phyloP scores from a whole-genome alignment of 2,888 invertebrate species.

The Thelaira solivaga region DNA sequence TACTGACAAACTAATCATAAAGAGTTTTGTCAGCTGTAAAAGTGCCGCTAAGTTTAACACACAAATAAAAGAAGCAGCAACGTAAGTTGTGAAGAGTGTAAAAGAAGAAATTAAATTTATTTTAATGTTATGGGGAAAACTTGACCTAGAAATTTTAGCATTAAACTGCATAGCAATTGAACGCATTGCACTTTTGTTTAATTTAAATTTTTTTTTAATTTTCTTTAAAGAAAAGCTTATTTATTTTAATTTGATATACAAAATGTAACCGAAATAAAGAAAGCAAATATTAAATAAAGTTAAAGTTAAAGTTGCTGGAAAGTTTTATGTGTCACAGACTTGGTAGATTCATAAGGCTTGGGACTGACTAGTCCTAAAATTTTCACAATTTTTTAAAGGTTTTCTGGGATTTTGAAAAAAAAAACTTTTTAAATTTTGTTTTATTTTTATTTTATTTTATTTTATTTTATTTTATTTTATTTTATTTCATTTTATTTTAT shows the following conservation, averaged over 20 bases:
- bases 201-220: neutral
- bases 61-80: neutral
- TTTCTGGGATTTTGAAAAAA: too few relatives aligned
- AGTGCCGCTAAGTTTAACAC: neutral
- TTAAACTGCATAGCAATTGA: neutral
- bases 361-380: too few relatives aligned
- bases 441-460: neutral
- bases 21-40: conserved; percentile 5
- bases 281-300: too few relatives aligned
- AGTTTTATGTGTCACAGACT: too few relatives aligned
- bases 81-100: neutral
- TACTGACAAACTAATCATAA: conserved; percentile 10
- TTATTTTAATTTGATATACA: neutral
- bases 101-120: neutral
- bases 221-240: neutral
- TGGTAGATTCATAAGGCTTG: too few relatives aligned
- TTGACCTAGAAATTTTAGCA: neutral
- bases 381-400: too few relatives aligned
- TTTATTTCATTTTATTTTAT: neutral
- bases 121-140: neutral
- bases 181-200: neutral
- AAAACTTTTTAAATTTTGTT: too few relatives aligned
- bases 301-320: too few relatives aligned
- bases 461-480: neutral
- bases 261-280: neutral